Conservation (phyloP, 2,113 vertebrate genomes). For the Neolamprologus ventralis region DNA sequence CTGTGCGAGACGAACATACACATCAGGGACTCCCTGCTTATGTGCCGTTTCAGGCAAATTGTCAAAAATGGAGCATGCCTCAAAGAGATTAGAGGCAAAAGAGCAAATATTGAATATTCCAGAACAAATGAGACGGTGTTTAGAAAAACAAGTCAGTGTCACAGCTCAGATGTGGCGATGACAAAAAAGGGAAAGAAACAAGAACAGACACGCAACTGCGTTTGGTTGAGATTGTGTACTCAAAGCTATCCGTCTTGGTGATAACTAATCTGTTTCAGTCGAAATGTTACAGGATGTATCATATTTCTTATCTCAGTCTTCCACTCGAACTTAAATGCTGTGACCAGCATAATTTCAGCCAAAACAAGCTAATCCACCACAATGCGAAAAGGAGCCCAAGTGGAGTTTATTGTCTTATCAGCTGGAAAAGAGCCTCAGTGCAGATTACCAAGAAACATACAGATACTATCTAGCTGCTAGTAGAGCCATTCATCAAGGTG, state of each 20-base stretch:
- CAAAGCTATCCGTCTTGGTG: background rate
- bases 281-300: background rate
- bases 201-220: background rate
- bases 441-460: constrained; percentile 26
- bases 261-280: background rate
- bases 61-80: constrained; percentile 37
- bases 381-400: background rate
- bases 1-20: constrained; percentile 9
- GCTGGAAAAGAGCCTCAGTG: background rate
- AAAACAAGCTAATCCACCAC: background rate
- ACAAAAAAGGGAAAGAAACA: background rate
- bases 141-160: background rate
- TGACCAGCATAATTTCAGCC: background rate
- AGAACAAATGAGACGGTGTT: constrained; percentile 23
- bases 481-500: constrained; percentile 40
- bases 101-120: constrained; percentile 37
- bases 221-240: background rate
- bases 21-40: constrained; percentile 9
- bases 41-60: constrained; percentile 2
- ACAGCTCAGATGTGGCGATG: background rate
- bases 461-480: constrained; percentile 27
- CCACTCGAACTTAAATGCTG: background rate
- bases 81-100: constrained; percentile 24
- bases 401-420: constrained; percentile 8
- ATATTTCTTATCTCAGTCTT: background rate